These are phyloP conservation scores for Macrocentrus cingulum DNA, from an alignment of 1,140 invertebrate species.

Conservation along the genomic window DNA sequence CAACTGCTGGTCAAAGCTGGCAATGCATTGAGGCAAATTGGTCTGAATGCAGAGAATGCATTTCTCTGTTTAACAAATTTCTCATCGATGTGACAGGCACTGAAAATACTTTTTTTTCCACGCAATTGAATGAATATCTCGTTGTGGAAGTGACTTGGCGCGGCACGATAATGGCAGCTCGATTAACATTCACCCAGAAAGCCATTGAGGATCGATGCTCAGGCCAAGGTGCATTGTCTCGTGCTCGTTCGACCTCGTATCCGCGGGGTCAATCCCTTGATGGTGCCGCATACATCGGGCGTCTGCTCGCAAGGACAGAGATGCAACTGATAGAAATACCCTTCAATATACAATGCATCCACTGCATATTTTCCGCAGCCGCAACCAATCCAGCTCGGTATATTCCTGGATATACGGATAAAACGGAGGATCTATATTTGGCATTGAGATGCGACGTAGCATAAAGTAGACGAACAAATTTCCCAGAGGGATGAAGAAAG, in stretches of 20 bases:
- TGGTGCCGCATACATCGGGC: not conserved
- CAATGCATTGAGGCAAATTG: too few species aligned
- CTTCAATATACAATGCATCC: not conserved
- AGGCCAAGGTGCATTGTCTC: constrained; percentile 20
- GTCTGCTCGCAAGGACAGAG: not conserved
- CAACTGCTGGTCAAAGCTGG: too few species aligned
- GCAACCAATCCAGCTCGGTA: too few species aligned
- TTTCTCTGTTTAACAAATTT: not conserved
- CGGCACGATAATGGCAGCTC: constrained; percentile 15
- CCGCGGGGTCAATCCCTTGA: constrained; percentile 8
- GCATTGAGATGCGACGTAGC: not conserved
- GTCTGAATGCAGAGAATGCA: too few species aligned
- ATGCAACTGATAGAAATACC: not conserved
- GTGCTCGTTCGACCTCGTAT: constrained; percentile 18
- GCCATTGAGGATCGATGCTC: constrained; percentile 13
- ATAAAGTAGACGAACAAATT: constrained; percentile 15
- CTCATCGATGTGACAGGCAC: not conserved
- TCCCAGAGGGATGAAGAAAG: constrained; percentile 6
- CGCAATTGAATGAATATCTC: constrained; percentile 12
- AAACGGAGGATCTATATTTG: not conserved
- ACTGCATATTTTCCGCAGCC: too few species aligned
- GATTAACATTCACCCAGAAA: constrained; percentile 30
- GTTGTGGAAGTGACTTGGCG: too few species aligned
- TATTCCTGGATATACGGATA: not conserved
- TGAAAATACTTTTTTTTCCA: not conserved